A percentile compares a stretch with the other conserved stretches of the same genome.
phyloP scores from a whole-genome alignment of 2,797 vertebrate genomes.

The Xiphophorus birchmanni region DNA sequence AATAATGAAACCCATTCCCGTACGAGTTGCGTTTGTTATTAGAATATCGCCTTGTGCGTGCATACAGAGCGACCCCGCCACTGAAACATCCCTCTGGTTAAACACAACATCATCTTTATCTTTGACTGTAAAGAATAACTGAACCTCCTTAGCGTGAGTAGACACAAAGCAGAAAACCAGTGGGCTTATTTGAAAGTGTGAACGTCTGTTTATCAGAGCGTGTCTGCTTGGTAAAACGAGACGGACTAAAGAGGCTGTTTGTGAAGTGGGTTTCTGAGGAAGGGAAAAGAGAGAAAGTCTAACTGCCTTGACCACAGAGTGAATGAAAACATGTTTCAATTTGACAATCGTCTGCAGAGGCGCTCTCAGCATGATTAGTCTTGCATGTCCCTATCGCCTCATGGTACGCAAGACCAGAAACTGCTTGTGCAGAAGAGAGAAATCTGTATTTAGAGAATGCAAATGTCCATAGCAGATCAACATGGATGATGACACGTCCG shows the following conservation, averaged over 20 bases:
- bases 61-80: background rate
- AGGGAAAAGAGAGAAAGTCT: background rate
- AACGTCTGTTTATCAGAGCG: background rate
- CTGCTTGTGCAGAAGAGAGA: background rate
- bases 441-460: background rate
- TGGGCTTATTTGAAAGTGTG: background rate
- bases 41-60: background rate
- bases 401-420: background rate
- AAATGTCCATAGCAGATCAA: background rate
- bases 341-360: background rate
- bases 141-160: conserved; percentile 21
- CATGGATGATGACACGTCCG: background rate
- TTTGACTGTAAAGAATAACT: conserved; percentile 2
- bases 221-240: conserved; percentile 1
- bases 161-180: conserved; percentile 9
- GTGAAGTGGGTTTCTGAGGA: background rate
- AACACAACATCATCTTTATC: conserved; percentile 8
- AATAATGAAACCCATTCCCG: background rate
- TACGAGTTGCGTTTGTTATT: background rate
- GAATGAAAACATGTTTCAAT: background rate
- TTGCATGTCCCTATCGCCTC: background rate
- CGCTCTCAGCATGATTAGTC: background rate
- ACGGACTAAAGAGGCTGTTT: conserved; percentile 2
- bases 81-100: background rate
- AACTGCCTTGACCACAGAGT: conserved; percentile 14